These are phyloP conservation scores for Conus betulinus DNA, from an alignment of 1,140 invertebrate species.

Conservation along the genomic window DNA sequence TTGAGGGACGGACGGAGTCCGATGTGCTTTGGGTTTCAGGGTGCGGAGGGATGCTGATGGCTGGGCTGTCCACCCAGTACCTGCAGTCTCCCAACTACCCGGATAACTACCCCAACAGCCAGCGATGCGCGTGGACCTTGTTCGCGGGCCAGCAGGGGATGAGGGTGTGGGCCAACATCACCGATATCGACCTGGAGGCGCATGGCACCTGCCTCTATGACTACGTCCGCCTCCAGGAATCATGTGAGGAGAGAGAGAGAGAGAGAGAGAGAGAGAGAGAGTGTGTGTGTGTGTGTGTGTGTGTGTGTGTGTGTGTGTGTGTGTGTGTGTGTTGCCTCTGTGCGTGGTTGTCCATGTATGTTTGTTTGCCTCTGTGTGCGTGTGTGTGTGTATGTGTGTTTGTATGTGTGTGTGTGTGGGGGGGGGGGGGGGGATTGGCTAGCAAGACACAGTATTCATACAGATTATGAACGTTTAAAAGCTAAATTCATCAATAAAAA, in stretches of 20 bases:
- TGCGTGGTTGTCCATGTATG: background rate
- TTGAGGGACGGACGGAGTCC: too few species aligned
- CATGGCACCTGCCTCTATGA: constrained; percentile 61
- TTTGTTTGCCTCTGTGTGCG: background rate
- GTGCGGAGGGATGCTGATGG: constrained; percentile 61
- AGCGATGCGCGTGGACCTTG: constrained; percentile 67
- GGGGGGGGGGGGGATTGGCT: too few species aligned
- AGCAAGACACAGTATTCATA: too few species aligned
- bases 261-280: background rate
- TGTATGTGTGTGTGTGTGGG: too few species aligned
- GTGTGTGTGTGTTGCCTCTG: background rate
- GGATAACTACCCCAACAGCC: constrained; percentile 56
- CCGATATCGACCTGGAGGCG: constrained; percentile 61
- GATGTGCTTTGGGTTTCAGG: constrained; percentile 46
- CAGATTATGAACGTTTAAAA: too few species aligned
- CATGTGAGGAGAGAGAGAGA: too few species aligned
- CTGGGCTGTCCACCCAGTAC: constrained; percentile 41
- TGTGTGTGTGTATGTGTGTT: background rate
- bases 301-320: constrained; percentile 10
- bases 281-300: background rate
- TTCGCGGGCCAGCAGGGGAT: constrained; percentile 41
- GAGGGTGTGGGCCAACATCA: constrained; percentile 66
- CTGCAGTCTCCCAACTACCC: constrained; percentile 71
- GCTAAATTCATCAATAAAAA: too few species aligned
- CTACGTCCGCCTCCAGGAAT: constrained; percentile 53